Conservation (phyloP, 2,888 invertebrate species). For the Hololepta plana region DNA sequence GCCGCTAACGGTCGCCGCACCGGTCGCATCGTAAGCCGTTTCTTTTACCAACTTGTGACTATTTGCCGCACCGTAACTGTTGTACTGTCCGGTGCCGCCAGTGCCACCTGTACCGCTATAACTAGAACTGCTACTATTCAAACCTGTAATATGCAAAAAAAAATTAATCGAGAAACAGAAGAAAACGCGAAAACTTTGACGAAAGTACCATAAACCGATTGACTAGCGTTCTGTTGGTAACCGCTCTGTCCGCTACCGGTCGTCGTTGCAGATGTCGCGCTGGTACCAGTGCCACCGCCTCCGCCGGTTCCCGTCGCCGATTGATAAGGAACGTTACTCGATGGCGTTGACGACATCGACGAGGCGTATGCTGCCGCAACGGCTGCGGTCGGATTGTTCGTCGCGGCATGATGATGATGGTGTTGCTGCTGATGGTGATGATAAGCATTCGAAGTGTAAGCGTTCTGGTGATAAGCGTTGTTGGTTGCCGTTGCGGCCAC, state of each 20-base stretch:
- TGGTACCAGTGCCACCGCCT: constrained; percentile 13
- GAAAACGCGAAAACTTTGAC: neutral
- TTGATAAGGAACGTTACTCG: constrained; percentile 7
- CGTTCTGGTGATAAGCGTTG: too few species aligned
- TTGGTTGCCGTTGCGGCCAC: too few species aligned
- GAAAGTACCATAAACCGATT: constrained; percentile 23
- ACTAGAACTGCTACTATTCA: constrained; percentile 22
- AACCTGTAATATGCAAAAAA: constrained; percentile 15
- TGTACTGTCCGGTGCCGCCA: constrained; percentile 22
- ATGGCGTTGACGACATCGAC: constrained; percentile 16
- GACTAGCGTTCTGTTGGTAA: constrained; percentile 24
- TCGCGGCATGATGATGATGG: too few species aligned
- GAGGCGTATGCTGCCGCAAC: constrained; percentile 25
- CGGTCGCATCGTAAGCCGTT: constrained; percentile 16
- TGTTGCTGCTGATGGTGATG: too few species aligned
- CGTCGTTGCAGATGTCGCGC: constrained; percentile 22
- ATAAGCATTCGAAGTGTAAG: too few species aligned
- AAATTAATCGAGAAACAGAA: constrained; percentile 2
- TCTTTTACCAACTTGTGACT: constrained; percentile 23
- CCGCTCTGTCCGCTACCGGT: constrained; percentile 20
- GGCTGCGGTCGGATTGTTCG: constrained; percentile 2
- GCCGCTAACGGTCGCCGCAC: constrained; percentile 14
- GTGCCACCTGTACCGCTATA: constrained; percentile 16
- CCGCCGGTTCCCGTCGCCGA: constrained; percentile 6
- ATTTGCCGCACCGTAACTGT: constrained; percentile 21